phyloP scores from a whole-genome alignment of 2,888 invertebrate genomes.

The Serrognathus titanus region DNA sequence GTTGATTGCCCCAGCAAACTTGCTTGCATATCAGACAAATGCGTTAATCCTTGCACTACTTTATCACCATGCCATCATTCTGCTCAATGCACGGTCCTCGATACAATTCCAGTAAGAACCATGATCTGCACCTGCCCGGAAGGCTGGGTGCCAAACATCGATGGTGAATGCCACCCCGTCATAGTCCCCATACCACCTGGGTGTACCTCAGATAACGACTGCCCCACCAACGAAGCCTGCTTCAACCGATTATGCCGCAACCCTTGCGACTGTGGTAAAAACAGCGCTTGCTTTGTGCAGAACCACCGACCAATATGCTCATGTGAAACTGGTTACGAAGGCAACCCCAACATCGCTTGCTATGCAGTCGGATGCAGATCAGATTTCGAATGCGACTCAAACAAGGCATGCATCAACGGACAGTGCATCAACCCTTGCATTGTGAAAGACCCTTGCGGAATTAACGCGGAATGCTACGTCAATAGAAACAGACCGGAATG shows the following conservation, averaged over 20 bases:
- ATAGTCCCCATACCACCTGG: constrained; percentile 67
- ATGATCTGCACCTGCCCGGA: constrained; percentile 86
- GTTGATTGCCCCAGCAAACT: constrained; percentile 76
- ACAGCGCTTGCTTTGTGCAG: constrained; percentile 76
- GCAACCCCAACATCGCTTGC: constrained; percentile 81
- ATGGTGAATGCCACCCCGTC: constrained; percentile 74
- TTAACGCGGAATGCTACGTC: constrained; percentile 74
- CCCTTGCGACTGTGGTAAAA: constrained; percentile 83
- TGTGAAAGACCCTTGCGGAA: constrained; percentile 73
- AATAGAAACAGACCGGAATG: constrained; percentile 72
- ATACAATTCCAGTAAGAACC: constrained; percentile 81
- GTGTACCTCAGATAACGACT: constrained; percentile 77
- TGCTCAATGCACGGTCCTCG: constrained; percentile 76
- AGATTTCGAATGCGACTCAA: constrained; percentile 79
- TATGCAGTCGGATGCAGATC: constrained; percentile 76
- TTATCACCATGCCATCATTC: constrained; percentile 73
- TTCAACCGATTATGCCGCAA: constrained; percentile 82
- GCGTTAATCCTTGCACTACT: constrained; percentile 74
- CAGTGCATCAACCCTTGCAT: constrained; percentile 85
- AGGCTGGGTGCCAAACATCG: constrained; percentile 76
- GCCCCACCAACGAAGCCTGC: constrained; percentile 75
- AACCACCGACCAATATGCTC: constrained; percentile 85
- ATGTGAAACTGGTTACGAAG: constrained; percentile 79
- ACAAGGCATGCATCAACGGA: constrained; percentile 79
- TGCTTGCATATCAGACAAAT: constrained; percentile 75